These are phyloP conservation scores for Hydrozoanthus gracilis DNA, from an alignment of 92 coral and sea anemone species.

Conservation along the genomic window DNA sequence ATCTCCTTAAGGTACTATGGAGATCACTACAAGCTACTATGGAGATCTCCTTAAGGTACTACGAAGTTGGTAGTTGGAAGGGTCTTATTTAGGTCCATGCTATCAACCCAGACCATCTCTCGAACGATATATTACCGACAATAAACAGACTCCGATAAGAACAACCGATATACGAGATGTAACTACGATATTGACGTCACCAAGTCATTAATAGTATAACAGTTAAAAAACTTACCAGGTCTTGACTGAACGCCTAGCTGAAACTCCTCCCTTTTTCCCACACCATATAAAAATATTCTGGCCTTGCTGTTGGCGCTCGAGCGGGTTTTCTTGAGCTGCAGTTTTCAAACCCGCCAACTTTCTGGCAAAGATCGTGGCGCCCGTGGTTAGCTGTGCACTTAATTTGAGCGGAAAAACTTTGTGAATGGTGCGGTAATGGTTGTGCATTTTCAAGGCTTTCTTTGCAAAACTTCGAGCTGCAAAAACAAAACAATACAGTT, in stretches of 20 bases:
- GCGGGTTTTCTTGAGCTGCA: neutral
- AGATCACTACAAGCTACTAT: too few relatives aligned
- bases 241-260: conserved; percentile 24
- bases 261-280: neutral
- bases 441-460: conserved; percentile 49
- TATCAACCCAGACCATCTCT: too few relatives aligned
- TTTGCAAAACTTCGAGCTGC: conserved; percentile 48
- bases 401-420: conserved; percentile 33
- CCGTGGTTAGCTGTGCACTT: conserved; percentile 35
- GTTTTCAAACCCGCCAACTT: conserved; percentile 27
- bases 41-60: too few relatives aligned
- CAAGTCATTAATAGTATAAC: too few relatives aligned
- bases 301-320: conserved; percentile 15
- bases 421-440: conserved; percentile 46
- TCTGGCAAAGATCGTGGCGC: conserved; percentile 44
- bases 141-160: too few relatives aligned
- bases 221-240: conserved; percentile 4
- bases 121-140: too few relatives aligned
- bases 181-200: too few relatives aligned
- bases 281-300: conserved; percentile 42
- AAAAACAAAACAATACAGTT: neutral
- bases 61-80: too few relatives aligned
- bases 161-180: too few relatives aligned
- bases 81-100: too few relatives aligned
- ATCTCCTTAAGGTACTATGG: too few relatives aligned